Evolutionary conservation across 2,113 vertebrate species (phyloP).

Genomic region (Tamias sibiricus): DNA sequence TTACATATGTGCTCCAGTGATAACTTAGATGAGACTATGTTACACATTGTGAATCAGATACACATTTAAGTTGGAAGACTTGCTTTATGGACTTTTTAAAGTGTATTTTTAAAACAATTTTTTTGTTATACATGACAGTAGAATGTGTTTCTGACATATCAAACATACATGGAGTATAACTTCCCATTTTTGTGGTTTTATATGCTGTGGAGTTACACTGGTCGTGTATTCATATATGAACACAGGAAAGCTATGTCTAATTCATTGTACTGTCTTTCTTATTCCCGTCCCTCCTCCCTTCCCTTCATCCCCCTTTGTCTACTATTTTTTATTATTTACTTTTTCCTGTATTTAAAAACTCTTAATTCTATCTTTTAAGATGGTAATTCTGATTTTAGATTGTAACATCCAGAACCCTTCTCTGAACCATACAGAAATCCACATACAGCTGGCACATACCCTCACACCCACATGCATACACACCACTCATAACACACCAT

Average conservation of each 20-base stretch:
- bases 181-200: too few relatives aligned
- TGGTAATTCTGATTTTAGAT: neutral
- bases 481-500: neutral
- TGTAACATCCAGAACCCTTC: neutral
- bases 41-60: neutral
- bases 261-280: too few relatives aligned
- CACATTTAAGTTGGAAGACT: conserved; percentile 32
- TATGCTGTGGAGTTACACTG: too few relatives aligned
- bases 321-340: conserved; percentile 42
- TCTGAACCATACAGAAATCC: neutral
- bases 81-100: conserved; percentile 41
- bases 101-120: neutral
- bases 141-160: too few relatives aligned
- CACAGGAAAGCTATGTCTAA: too few relatives aligned
- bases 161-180: too few relatives aligned
- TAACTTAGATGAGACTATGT: conserved; percentile 3
- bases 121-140: too few relatives aligned
- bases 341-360: neutral
- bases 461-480: neutral
- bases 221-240: too few relatives aligned
- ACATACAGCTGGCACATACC: neutral
- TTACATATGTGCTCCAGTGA: neutral
- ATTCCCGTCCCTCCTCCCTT: too few relatives aligned
- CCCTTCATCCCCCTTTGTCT: too few relatives aligned
- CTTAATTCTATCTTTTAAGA: neutral